Evolutionary conservation across 2,888 invertebrate genomes (phyloP).

Genomic region (Entomobrya multifasciata): DNA sequence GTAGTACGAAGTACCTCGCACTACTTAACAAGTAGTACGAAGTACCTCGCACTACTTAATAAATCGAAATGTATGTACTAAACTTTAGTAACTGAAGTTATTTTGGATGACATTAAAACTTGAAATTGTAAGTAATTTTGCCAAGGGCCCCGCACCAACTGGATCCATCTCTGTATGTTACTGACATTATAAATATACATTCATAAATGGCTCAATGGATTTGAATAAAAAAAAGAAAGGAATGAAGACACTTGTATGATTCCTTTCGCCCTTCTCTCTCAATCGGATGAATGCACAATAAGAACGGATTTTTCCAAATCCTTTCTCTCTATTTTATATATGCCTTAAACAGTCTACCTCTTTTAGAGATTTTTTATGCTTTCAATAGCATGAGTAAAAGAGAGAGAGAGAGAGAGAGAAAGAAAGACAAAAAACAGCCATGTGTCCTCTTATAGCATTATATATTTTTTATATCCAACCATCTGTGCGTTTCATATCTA

Average conservation of each 20-base stretch:
- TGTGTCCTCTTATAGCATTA: not conserved
- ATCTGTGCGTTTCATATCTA: slow-evolving; percentile 30
- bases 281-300: slow-evolving; percentile 59
- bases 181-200: no score
- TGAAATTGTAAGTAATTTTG: no score
- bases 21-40: no score
- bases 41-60: no score
- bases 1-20: no score
- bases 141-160: no score
- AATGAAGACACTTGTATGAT: slow-evolving; percentile 66
- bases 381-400: not conserved
- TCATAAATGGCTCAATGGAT: not conserved
- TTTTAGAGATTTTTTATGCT: slow-evolving; percentile 10
- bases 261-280: not conserved
- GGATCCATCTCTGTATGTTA: no score
- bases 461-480: slow-evolving; percentile 16
- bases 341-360: not conserved
- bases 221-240: slow-evolving; percentile 1
- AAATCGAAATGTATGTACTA: no score
- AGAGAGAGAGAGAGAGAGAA: not conserved
- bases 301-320: slow-evolving; percentile 58
- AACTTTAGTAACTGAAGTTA: no score
- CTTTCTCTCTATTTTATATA: slow-evolving; percentile 23
- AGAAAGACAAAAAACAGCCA: not conserved
- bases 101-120: no score